Base-by-base conservation (phyloP, 92 coral and sea anemone species). In the Blastomussa wellsi region DNA sequence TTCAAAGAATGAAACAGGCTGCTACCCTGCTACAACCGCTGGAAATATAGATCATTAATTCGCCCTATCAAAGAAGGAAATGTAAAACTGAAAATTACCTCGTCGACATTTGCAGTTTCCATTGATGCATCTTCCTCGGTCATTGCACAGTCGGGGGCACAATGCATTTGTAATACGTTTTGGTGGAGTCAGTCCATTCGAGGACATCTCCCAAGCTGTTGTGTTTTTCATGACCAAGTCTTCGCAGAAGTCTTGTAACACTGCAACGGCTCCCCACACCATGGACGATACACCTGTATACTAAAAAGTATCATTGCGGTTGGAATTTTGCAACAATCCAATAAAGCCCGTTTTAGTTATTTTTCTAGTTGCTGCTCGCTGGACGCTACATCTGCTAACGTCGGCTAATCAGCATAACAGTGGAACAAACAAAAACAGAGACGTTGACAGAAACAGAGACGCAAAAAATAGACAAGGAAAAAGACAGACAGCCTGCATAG, bases 91-190 rank as follows among this genome's bases (percentile, higher is more conserved):
- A 15, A 24, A 73, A 60, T 55, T 78, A 92, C 98, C 98, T 96
- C 90, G 90, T 64, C 91, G 82, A 72, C 98, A 96, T 60, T 84
- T 92, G 74, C 98, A 96, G 26, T 86, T 87, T 74, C 95, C 98
- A 38, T 92, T 79, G 44, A 75, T 72, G 80, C 98, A 96, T 65
- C 79, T 81, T 47, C 98, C 98, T 37, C 83, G 90, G 8, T 88
- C 89, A 37, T 92, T 90, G 68, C 98, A 96, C 49, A 90, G 95
- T 53, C 90, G 90, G 1, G 95, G 93, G 86, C 98, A 96, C 82
- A 96, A 47, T 5, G 74, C 91, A 29, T 81, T 89, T 31, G 66
- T 77, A 41, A 93, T 82, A 33, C 41, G 57, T 24, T 86, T 44
- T 14, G 92, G 83, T 7, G 95, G 95, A 4, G 89, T 59, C 38